Evolutionary conservation across 2,888 invertebrate genomes (phyloP).

Genomic region (Dermolepida albohirtum): DNA sequence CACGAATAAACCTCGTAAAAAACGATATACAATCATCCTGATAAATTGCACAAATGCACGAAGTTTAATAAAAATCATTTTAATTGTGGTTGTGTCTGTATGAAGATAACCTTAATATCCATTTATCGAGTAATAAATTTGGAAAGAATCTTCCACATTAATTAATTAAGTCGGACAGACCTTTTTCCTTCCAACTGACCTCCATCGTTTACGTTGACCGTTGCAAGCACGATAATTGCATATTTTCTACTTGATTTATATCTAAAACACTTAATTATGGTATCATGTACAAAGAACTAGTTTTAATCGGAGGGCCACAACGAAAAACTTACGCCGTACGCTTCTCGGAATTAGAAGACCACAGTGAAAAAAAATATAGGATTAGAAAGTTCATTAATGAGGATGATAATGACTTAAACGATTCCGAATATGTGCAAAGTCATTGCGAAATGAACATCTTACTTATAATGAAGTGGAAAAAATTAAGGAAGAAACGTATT

Average conservation of each 20-base stretch:
- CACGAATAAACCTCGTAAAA: too few relatives aligned
- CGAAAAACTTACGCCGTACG: slow-evolving; percentile 1
- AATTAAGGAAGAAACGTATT: slow-evolving; percentile 1
- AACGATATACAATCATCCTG: too few relatives aligned
- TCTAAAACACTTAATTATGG: slow-evolving; percentile 21
- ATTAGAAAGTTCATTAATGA: slow-evolving; percentile 20
- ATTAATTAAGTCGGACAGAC: neutral
- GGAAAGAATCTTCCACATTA: too few relatives aligned
- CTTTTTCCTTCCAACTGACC: neutral
- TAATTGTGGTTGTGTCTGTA: too few relatives aligned
- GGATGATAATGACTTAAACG: slow-evolving; percentile 20
- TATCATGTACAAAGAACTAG: slow-evolving; percentile 25
- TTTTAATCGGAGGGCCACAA: neutral
- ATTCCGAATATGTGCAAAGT: slow-evolving; percentile 27
- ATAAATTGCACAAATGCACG: too few relatives aligned
- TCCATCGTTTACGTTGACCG: neutral
- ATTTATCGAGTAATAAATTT: neutral
- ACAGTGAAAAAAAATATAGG: slow-evolving; percentile 2
- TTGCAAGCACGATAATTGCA: slow-evolving; percentile 1
- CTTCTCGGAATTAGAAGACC: slow-evolving; percentile 11
- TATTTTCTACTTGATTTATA: slow-evolving; percentile 21
- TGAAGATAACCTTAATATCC: too few relatives aligned
- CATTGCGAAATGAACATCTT: slow-evolving; percentile 16
- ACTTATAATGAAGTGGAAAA: slow-evolving; percentile 18
- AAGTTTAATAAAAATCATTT: too few relatives aligned